Conservation (phyloP, 2,113 vertebrate species). For the Limnothrissa miodon region DNA sequence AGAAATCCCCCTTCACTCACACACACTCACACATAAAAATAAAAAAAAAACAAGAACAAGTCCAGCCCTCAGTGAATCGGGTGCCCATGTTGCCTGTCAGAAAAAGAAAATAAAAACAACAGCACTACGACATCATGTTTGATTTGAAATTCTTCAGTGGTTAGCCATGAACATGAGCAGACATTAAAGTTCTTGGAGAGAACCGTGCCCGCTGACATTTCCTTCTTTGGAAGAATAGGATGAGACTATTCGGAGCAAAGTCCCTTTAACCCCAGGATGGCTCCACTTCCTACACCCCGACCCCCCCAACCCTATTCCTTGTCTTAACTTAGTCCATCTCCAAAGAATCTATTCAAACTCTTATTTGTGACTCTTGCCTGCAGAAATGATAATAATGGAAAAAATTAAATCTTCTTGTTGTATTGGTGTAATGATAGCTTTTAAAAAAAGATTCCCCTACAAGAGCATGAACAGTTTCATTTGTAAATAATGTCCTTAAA, state of each 20-base stretch:
- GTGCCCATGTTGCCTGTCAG: slow-evolving; percentile 21
- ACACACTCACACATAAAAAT: background rate
- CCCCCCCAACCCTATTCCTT: slow-evolving; percentile 26
- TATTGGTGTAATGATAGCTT: slow-evolving; percentile 95
- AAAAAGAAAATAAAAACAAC: background rate
- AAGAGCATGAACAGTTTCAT: slow-evolving; percentile 94
- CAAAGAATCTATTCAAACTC: slow-evolving; percentile 84
- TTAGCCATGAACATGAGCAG: background rate
- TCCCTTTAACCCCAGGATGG: slow-evolving; percentile 34
- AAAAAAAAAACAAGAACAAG: background rate
- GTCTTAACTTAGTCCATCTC: slow-evolving; percentile 71
- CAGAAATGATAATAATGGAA: slow-evolving; percentile 70
- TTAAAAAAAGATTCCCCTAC: slow-evolving; percentile 82
- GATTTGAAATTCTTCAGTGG: background rate
- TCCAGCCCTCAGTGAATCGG: background rate
- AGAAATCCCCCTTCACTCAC: background rate
- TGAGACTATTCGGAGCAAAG: slow-evolving; percentile 54
- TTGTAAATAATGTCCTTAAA: slow-evolving; percentile 96
- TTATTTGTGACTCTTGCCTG: slow-evolving; percentile 88
- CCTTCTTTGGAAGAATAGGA: slow-evolving; percentile 62
- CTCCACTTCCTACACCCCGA: slow-evolving; percentile 43
- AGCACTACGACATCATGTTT: slow-evolving; percentile 8
- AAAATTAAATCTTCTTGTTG: slow-evolving; percentile 76
- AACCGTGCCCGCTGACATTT: slow-evolving; percentile 61
- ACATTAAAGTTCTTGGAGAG: slow-evolving; percentile 43